phyloP scores from a whole-genome alignment of 2,888 invertebrate species.

The Colletes collaris region DNA sequence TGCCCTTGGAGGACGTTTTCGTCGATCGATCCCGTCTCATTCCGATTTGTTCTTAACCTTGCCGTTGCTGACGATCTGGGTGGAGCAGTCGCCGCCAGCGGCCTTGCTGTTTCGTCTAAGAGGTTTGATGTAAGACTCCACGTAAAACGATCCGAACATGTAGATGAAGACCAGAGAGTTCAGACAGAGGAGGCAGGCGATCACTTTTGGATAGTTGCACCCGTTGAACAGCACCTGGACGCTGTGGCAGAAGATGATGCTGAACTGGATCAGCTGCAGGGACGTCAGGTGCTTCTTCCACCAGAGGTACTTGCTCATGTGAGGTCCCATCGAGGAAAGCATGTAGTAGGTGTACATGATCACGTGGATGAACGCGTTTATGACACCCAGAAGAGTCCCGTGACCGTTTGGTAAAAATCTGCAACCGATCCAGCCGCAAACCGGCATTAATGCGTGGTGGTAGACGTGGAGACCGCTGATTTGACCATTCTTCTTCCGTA shows the following conservation, averaged over 20 bases:
- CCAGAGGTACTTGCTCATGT: constrained; percentile 95
- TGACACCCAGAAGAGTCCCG: constrained; percentile 92
- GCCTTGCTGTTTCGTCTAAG: not conserved
- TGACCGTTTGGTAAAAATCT: constrained; percentile 94
- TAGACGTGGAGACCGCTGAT: constrained; percentile 95
- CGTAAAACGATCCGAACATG: constrained; percentile 91
- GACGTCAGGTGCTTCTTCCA: constrained; percentile 97
- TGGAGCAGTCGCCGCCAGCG: too few relatives aligned
- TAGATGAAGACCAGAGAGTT: constrained; percentile 90
- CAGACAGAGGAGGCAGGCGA: constrained; percentile 87
- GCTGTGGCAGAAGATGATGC: constrained; percentile 90
- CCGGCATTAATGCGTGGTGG: constrained; percentile 92
- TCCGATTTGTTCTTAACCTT: constrained; percentile 4
- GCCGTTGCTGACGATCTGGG: not conserved
- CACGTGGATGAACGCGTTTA: constrained; percentile 95
- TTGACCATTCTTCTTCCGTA: constrained; percentile 95
- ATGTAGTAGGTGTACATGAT: constrained; percentile 97
- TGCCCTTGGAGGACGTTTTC: not conserved
- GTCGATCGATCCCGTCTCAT: constrained; percentile 7
- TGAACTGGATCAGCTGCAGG: constrained; percentile 93
- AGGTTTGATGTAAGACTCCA: constrained; percentile 85
- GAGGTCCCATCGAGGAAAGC: constrained; percentile 93
- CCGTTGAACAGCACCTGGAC: constrained; percentile 85
- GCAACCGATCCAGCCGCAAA: constrained; percentile 91
- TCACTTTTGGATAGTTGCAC: constrained; percentile 86